A percentile compares a stretch with the other conserved stretches of the same genome.
phyloP scores from a whole-genome alignment of 2,888 invertebrate species.

The Operophtera brumata region DNA sequence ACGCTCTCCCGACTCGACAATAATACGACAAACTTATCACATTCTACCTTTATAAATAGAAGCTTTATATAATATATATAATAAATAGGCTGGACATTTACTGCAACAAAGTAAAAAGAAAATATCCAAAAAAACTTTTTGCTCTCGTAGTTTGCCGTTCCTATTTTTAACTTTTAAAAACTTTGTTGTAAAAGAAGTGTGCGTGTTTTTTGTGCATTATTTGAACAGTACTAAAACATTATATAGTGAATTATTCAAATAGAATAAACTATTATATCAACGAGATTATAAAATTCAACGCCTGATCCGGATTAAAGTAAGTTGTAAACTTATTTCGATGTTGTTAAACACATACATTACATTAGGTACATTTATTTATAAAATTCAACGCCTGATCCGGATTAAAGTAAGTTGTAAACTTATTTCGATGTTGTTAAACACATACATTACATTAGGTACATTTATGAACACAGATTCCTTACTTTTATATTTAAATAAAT shows the following conservation, averaged over 20 bases:
- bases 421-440: too few relatives aligned
- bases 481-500: too few relatives aligned
- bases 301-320: slow-evolving; percentile 17
- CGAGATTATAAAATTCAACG: not conserved
- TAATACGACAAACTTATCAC: slow-evolving; percentile 40
- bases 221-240: not conserved
- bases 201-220: slow-evolving; percentile 7
- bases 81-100: too few relatives aligned
- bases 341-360: too few relatives aligned
- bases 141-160: slow-evolving; percentile 5
- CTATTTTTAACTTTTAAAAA: slow-evolving; percentile 11
- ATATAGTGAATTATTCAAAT: not conserved
- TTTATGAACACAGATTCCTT: too few relatives aligned
- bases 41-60: slow-evolving; percentile 16
- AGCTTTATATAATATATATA: too few relatives aligned
- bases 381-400: slow-evolving; percentile 6
- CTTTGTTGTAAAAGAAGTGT: slow-evolving; percentile 1
- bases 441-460: too few relatives aligned
- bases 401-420: slow-evolving; percentile 13
- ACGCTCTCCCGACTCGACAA: slow-evolving; percentile 29
- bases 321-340: not conserved
- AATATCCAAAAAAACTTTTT: not conserved
- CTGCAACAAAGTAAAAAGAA: not conserved
- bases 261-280: not conserved
- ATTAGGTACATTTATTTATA: too few relatives aligned